Base-by-base conservation (phyloP, 2,113 vertebrate species). In the Cebus imitator region DNA sequence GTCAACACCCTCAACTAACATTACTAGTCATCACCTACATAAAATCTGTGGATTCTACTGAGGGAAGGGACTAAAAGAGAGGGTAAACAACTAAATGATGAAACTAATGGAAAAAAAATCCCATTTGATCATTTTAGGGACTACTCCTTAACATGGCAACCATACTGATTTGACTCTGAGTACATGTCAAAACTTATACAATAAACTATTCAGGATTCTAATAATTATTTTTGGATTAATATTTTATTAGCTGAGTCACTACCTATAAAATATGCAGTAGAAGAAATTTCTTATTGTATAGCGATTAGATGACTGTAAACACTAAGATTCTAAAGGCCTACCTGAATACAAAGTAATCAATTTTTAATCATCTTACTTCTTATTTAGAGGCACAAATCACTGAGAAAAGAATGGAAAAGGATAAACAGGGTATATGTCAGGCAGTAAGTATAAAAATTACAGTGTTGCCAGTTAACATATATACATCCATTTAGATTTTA, bases 271-370 rank as follows among this genome's bases (percentile, higher is more conserved):
- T 61, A 86, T 1, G 17, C 5, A 73, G 43, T 43, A 43, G 43
- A 58, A 94, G 32, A 14, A 21, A 91, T 89, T 84, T 86, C 25
- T 88, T 91, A 76, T 2, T 83, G 7, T 72, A 9, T 48, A 75
- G n/a, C 92, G 55, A 87, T 90, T 35, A 85, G 70, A 78, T 78
- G 30, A 93, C 61, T 87, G 75, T 80, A 70, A 95, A 96, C 20
- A 72, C 21, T 73, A 82, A 94, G 55, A 92, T 81, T 96, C 57
- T 85, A 48, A 27, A n/a, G 17, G 76, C 40, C 64, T 88, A 43
- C 35, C 43, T 89, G 37, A 79, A 58, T 90, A 92, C 13, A 82
- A 90, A 89, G 18, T 72, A 66, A 95, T 48, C 23, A 72, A 40
- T 6, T 84, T 79, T 87, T 76, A 89, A 89, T 92, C 75, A 73